A percentile compares a stretch with the other conserved stretches of the same genome.
phyloP scores from a whole-genome alignment of 2,888 invertebrate genomes.

The Notocelia uddmanniana region DNA sequence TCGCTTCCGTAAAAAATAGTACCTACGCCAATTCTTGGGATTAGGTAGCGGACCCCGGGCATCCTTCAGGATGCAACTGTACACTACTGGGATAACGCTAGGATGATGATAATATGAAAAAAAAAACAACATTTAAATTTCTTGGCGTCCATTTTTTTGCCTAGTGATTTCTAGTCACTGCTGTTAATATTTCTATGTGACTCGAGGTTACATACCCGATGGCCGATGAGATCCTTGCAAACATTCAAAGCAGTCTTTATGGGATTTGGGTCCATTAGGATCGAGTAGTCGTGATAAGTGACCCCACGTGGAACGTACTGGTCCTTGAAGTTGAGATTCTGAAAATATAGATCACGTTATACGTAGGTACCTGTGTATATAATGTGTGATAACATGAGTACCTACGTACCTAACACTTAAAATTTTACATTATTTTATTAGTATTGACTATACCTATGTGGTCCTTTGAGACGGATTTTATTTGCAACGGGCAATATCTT shows the following conservation, averaged over 20 bases:
- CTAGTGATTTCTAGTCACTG: too few relatives aligned
- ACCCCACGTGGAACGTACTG: conserved; percentile 94
- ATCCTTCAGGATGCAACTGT: too few relatives aligned
- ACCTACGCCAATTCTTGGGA: too few relatives aligned
- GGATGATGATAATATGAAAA: too few relatives aligned
- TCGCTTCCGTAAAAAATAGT: too few relatives aligned
- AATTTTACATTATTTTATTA: background rate
- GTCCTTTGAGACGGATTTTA: background rate
- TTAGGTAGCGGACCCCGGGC: too few relatives aligned
- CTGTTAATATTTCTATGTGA: too few relatives aligned
- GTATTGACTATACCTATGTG: background rate
- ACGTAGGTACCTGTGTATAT: background rate
- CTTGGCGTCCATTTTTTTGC: too few relatives aligned
- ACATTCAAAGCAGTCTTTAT: conserved; percentile 97
- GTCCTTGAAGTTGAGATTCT: conserved; percentile 94
- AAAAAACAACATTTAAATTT: too few relatives aligned
- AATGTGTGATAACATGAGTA: background rate
- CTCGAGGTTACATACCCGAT: conserved; percentile 87
- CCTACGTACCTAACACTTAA: too few relatives aligned
- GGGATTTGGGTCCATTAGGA: conserved; percentile 97
- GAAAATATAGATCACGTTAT: conserved; percentile 60
- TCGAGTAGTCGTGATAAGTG: conserved; percentile 94
- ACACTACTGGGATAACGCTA: too few relatives aligned
- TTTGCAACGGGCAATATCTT: too few relatives aligned
- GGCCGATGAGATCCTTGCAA: conserved; percentile 95